Percentiles rank a stretch among this genome's conserved stretches.
Evolutionary conservation across 2,797 vertebrate genomes (phyloP).

Genomic region (Cetoscarus ocellatus): DNA sequence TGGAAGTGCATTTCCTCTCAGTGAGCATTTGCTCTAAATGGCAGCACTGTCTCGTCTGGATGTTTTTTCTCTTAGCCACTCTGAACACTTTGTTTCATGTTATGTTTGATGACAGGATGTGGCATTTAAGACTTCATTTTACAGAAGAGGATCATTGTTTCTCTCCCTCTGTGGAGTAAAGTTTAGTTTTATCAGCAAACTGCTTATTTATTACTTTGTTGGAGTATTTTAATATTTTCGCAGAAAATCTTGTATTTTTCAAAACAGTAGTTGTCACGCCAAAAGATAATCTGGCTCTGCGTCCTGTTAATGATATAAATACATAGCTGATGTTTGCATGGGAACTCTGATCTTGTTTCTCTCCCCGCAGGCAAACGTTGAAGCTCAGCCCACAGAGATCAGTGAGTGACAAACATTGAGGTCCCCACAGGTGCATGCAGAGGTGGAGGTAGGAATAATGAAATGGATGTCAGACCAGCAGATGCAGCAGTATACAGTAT

Average conservation of each 20-base stretch:
- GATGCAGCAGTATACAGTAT: neutral
- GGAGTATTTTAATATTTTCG: conserved; percentile 6
- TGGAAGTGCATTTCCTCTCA: conserved; percentile 19
- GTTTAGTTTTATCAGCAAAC: conserved; percentile 27
- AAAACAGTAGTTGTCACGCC: neutral
- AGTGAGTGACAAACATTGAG: neutral
- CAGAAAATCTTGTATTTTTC: neutral
- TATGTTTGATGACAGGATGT: conserved; percentile 11
- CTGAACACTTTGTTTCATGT: neutral
- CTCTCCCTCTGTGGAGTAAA: conserved; percentile 18
- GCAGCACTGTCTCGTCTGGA: neutral
- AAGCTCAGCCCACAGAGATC: conserved; percentile 4
- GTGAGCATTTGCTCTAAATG: conserved; percentile 23
- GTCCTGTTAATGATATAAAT: neutral
- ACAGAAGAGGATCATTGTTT: conserved; percentile 43
- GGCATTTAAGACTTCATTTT: conserved; percentile 38
- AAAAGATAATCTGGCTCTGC: neutral
- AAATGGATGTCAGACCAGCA: neutral
- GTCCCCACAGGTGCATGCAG: conserved; percentile 1
- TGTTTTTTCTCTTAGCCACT: conserved; percentile 18
- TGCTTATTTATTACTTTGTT: conserved; percentile 5
- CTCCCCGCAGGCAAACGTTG: neutral
- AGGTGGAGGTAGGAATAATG: neutral
- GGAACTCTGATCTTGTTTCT: neutral
- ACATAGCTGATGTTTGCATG: neutral